Base-by-base conservation (phyloP, 1,140 invertebrate genomes). In the Telenomus remus region DNA sequence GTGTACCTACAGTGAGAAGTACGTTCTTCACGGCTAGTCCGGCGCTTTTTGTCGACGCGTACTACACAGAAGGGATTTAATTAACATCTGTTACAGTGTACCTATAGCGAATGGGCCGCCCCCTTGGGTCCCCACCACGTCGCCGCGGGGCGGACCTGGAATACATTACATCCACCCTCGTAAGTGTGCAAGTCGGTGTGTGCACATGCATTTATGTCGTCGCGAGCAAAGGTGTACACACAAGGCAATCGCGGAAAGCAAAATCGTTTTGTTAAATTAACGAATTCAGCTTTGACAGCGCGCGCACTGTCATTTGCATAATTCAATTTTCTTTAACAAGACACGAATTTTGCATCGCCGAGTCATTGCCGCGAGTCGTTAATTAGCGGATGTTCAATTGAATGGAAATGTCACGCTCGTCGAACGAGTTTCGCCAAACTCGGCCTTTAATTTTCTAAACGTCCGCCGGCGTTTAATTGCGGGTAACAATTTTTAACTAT, bases 71-170 rank as follows among this genome's bases (percentile, higher is more conserved):
- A 83, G 84, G 85, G 84, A 86, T 12, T 11, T 87, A 86, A 87
- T 87, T 87, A 87, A 87, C 86, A 86, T 87, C 86, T 87, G 86
- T 87, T 87, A 86, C 81, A 84, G 80, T 73, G 75, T 84, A 84
- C 82, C 83, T 82, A 83, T 73, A 70, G 75, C 78, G 78, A 72
- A 77, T 77, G 84, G 79, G 83, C 83, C 85, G 85, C 83, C 83
- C 85, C 81, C 79, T 86, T 86, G 80, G 72, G 80, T 84, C 84
- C 69, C 85, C 84, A 85, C 85, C 79, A 83, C 53, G 66, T 15
- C 44, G 70, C 27, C 76, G 78, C 79, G 85, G 86, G 85, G 84
- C 86, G 84, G 85, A 86, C 82, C 86, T 86, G 84, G 86, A 87
- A 86, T 86, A 86, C 81, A 87, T 86, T 87, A 86, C 83, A 64